Evolutionary conservation across 2,113 vertebrate genomes (phyloP).

Genomic region (Thinocorus orbignyianus): DNA sequence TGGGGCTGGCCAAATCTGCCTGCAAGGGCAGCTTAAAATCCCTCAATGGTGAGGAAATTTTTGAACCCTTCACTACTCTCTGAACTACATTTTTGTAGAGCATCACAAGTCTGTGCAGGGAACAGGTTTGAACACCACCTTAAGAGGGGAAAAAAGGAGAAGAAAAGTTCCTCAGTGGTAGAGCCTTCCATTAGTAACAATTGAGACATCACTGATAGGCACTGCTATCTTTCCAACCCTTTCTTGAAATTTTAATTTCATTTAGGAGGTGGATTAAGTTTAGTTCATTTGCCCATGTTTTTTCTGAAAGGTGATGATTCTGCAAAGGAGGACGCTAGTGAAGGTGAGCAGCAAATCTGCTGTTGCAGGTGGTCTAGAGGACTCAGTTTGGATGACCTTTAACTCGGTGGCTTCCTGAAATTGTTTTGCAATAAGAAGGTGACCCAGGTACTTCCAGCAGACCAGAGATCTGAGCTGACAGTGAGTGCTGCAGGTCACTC

Average conservation of each 20-base stretch:
- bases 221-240: background rate
- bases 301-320: background rate
- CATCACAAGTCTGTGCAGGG: background rate
- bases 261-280: background rate
- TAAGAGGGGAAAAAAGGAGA: background rate
- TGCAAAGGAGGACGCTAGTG: background rate
- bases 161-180: background rate
- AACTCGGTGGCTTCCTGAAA: background rate
- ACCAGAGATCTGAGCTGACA: background rate
- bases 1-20: background rate
- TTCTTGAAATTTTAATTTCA: background rate
- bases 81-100: background rate
- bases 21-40: background rate
- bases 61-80: background rate
- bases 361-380: background rate
- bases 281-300: background rate
- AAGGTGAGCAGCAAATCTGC: background rate
- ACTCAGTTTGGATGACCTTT: background rate
- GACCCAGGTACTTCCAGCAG: background rate
- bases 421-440: background rate
- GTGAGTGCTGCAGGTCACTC: accelerated
- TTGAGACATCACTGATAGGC: background rate
- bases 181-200: background rate
- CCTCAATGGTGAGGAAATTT: background rate
- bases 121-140: background rate